Conservation (phyloP, 2,888 invertebrate genomes). For the Meiosimyza platycephala region DNA sequence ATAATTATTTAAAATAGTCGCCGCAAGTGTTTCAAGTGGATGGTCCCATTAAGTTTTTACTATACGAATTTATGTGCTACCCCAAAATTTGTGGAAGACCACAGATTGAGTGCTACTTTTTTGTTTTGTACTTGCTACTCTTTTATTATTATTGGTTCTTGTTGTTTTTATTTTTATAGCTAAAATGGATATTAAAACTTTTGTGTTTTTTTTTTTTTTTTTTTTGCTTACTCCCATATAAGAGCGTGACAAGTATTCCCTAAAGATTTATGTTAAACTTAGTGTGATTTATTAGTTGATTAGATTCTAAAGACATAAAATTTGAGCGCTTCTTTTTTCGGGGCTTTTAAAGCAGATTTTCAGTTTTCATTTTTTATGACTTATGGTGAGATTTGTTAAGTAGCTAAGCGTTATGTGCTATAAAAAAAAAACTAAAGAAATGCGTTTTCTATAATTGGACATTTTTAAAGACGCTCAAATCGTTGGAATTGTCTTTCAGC, state of each 20-base stretch:
- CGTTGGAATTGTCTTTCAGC: too few species aligned
- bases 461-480: too few species aligned
- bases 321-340: not conserved
- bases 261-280: conserved; percentile 41
- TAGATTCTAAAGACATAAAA: not conserved
- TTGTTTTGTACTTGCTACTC: not conserved
- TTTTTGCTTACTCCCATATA: not conserved
- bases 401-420: not conserved
- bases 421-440: not conserved
- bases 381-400: not conserved
- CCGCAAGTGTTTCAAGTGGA: too few species aligned
- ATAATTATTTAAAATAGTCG: too few species aligned
- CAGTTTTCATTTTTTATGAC: not conserved
- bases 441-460: not conserved
- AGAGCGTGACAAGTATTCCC: conserved; percentile 22
- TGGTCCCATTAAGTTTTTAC: too few species aligned
- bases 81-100: too few species aligned
- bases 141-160: not conserved
- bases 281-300: conserved; percentile 38
- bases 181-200: not conserved
- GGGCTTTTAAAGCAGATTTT: not conserved
- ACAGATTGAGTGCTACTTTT: too few species aligned
- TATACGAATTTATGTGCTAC: too few species aligned
- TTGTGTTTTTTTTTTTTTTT: too few species aligned
- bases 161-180: not conserved